phyloP scores from a whole-genome alignment of 2,797 vertebrate genomes.

The Thalassophryne amazonica region DNA sequence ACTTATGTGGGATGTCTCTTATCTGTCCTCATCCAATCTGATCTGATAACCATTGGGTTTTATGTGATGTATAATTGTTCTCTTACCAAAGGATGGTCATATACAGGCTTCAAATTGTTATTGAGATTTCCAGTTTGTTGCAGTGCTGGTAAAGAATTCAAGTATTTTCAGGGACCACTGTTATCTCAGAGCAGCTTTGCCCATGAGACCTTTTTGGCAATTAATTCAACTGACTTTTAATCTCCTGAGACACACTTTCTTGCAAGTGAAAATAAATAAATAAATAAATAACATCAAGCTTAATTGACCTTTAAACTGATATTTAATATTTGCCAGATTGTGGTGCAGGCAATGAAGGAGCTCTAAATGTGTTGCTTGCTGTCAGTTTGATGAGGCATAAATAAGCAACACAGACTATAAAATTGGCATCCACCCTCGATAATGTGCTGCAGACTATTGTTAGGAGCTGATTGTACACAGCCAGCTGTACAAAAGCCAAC shows the following conservation, averaged over 20 bases:
- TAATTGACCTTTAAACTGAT: conserved; percentile 72
- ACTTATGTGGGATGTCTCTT: no score
- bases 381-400: conserved; percentile 41
- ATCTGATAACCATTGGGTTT: no score
- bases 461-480: not conserved
- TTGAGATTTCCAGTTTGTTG: no score
- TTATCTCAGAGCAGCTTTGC: conserved; percentile 46
- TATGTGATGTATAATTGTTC: no score
- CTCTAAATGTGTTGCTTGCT: conserved; percentile 36
- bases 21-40: no score
- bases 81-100: no score
- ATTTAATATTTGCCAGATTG: conserved; percentile 66
- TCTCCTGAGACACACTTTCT: conserved; percentile 46
- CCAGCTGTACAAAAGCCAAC: conserved; percentile 15
- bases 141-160: no score
- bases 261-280: conserved; percentile 39
- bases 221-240: conserved; percentile 51
- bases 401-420: conserved; percentile 31
- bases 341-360: conserved; percentile 24
- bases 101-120: no score
- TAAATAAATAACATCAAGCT: no score
- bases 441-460: conserved; percentile 5
- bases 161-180: conserved; percentile 23
- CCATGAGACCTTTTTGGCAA: conserved; percentile 54
- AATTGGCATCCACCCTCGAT: not conserved